Conservation (phyloP, 1,140 invertebrate species). For the Heliconius himera region DNA sequence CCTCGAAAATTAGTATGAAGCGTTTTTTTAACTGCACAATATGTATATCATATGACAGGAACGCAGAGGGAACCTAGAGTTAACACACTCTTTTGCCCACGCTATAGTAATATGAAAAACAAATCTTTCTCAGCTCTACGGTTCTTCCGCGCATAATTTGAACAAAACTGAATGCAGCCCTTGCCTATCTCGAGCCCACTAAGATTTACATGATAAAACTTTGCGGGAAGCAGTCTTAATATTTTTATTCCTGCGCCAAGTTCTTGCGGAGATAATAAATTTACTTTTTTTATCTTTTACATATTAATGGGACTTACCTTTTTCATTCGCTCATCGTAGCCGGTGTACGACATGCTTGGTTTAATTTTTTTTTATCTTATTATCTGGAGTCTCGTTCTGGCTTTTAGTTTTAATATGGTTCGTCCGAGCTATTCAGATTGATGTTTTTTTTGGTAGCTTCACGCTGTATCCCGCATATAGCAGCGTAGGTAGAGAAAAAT, state of each 20-base stretch:
- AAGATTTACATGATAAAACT: conserved; percentile 40
- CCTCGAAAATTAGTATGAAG: too few species aligned
- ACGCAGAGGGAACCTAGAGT: too few species aligned
- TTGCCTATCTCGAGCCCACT: conserved; percentile 15
- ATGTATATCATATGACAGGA: too few species aligned
- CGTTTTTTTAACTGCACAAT: too few species aligned
- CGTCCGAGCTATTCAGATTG: too few species aligned
- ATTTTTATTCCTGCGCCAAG: conserved; percentile 32
- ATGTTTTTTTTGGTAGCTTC: too few species aligned
- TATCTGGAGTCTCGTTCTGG: background rate
- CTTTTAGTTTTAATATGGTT: background rate
- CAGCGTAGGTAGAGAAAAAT: too few species aligned
- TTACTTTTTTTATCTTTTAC: conserved; percentile 40
- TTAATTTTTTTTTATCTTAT: background rate
- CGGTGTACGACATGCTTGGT: background rate
- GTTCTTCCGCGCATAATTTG: background rate
- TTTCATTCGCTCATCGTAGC: conserved; percentile 2
- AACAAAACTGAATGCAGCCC: conserved; percentile 4
- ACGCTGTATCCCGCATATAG: too few species aligned
- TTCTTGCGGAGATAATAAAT: conserved; percentile 38
- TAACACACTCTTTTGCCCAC: too few species aligned
- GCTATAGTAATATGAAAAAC: too few species aligned
- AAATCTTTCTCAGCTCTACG: background rate
- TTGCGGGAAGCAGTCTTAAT: conserved; percentile 31
- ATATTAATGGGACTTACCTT: conserved; percentile 34